Conservation (phyloP, 1,140 invertebrate genomes). For the Drosophila fuyamai region DNA sequence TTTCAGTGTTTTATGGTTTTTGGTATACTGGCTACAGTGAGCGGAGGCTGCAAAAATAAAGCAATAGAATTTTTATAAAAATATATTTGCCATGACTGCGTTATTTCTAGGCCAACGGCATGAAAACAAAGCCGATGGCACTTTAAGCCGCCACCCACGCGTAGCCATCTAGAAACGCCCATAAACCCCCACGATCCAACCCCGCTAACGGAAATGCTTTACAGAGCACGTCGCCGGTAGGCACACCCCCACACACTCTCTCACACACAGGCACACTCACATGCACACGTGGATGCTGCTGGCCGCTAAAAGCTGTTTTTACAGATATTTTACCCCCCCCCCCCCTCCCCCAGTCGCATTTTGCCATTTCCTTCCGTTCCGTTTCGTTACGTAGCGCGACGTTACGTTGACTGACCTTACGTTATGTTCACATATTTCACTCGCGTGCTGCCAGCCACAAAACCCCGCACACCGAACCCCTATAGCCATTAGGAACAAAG, state of each 20-base stretch:
- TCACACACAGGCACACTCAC: constrained; percentile 17
- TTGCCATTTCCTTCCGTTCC: constrained; percentile 77
- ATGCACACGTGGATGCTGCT: constrained; percentile 56
- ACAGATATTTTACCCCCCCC: constrained; percentile 64
- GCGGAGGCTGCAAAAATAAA: constrained; percentile 49
- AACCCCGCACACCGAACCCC: not conserved
- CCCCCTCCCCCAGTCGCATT: constrained; percentile 57
- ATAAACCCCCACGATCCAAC: not conserved
- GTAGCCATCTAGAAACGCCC: constrained; percentile 17
- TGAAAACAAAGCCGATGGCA: constrained; percentile 79
- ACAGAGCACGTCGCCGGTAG: constrained; percentile 69
- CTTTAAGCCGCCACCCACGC: constrained; percentile 53
- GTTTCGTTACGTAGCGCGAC: constrained; percentile 55
- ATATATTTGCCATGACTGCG: constrained; percentile 68
- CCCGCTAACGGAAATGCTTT: constrained; percentile 67
- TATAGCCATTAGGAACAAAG: constrained; percentile 10
- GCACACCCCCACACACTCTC: constrained; percentile 31
- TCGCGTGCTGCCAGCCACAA: constrained; percentile 39
- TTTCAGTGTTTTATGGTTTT: constrained; percentile 4
- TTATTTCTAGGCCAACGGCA: constrained; percentile 73
- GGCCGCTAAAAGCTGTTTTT: constrained; percentile 81
- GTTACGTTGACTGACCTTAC: constrained; percentile 63
- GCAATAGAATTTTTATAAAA: constrained; percentile 79
- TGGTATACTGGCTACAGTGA: not conserved
- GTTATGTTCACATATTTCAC: constrained; percentile 70